Evolutionary conservation across 2,113 vertebrate species (phyloP).

Genomic region (Sapayoa aenigma): DNA sequence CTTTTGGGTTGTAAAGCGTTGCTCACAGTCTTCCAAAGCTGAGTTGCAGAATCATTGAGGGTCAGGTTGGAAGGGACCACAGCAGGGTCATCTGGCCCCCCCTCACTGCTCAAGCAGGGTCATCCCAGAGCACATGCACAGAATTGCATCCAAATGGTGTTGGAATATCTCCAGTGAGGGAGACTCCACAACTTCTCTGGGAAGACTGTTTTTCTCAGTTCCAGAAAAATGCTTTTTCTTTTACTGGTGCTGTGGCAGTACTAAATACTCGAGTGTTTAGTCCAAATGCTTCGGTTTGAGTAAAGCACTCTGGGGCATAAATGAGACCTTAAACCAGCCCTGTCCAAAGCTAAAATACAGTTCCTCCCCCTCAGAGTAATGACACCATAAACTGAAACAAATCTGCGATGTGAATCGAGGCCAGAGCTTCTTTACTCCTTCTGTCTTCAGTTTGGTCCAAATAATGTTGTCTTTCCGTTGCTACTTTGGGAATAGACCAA

Average conservation of each 20-base stretch:
- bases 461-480: not conserved
- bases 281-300: not conserved
- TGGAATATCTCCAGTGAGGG: not conserved
- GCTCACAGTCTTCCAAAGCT: not conserved
- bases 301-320: not conserved
- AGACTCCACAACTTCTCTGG: not conserved
- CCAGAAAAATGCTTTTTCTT: not conserved
- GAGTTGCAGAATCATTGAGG: not conserved
- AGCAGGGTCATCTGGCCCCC: not conserved
- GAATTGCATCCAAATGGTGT: not conserved
- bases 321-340: not conserved
- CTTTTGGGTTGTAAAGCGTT: not conserved
- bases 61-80: not conserved
- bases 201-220: not conserved
- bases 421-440: not conserved
- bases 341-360: not conserved
- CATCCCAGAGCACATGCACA: not conserved
- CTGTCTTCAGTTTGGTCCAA: not conserved
- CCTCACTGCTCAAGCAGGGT: not conserved
- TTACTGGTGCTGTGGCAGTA: not conserved
- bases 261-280: not conserved
- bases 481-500: not conserved
- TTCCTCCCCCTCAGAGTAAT: not conserved
- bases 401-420: not conserved
- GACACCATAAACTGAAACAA: not conserved